Conservation (phyloP, 2,797 vertebrate species). For the Moxostoma hubbsi region DNA sequence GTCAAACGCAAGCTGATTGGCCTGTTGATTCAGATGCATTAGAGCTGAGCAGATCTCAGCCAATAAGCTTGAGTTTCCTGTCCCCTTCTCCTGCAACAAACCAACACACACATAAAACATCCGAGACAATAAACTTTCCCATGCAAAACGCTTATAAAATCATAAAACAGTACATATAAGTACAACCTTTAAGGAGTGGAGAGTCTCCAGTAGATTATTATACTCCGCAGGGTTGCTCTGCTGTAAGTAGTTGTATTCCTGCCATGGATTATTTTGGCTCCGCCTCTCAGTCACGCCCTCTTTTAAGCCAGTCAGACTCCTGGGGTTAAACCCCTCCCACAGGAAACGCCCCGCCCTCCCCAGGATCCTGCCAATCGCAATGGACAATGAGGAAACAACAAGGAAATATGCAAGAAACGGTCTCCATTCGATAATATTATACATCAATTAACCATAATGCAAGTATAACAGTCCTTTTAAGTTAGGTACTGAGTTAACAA, state of each 20-base stretch:
- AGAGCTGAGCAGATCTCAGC: conserved; percentile 79
- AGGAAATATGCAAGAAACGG: background rate
- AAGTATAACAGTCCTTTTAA: too few species aligned
- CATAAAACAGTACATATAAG: background rate
- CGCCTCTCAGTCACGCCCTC: conserved; percentile 85
- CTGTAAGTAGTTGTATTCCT: conserved; percentile 95
- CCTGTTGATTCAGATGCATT: conserved; percentile 92
- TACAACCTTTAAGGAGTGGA: conserved; percentile 93
- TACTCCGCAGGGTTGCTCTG: conserved; percentile 86
- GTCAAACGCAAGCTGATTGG: conserved; percentile 96
- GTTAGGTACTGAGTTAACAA: too few species aligned
- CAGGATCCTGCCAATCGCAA: conserved; percentile 81
- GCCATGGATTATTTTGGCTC: conserved; percentile 90
- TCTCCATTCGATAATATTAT: too few species aligned
- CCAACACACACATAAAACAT: background rate
- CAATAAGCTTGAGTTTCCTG: conserved; percentile 86
- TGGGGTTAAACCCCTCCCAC: conserved; percentile 92
- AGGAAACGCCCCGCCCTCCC: conserved; percentile 90
- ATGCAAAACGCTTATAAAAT: too few species aligned
- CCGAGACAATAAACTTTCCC: background rate
- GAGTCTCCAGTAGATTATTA: conserved; percentile 89
- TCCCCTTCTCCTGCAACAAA: conserved; percentile 87
- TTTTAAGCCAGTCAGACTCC: conserved; percentile 89
- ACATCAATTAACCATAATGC: too few species aligned
- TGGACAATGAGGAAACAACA: background rate